phyloP scores from a whole-genome alignment of 2,113 vertebrate genomes.

The Siphamia tubifer region DNA sequence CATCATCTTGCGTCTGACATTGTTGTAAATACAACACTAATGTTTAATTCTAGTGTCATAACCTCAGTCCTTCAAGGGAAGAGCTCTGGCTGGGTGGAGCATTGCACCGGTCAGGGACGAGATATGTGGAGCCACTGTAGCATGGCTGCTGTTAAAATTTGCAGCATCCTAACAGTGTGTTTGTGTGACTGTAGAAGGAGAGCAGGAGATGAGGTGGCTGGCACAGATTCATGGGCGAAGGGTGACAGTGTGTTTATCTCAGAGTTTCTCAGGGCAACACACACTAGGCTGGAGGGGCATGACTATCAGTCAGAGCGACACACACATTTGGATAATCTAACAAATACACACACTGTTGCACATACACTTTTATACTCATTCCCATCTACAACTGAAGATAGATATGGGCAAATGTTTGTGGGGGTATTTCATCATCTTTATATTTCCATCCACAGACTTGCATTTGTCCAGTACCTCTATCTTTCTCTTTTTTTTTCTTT shows the following conservation, averaged over 20 bases:
- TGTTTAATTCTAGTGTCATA: slow-evolving; percentile 27
- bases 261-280: slow-evolving; percentile 42
- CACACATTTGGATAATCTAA: not conserved
- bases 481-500: no score
- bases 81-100: slow-evolving; percentile 1
- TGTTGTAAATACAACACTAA: not conserved
- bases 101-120: not conserved
- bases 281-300: slow-evolving; percentile 23
- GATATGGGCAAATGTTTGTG: no score
- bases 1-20: not conserved
- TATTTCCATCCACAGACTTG: not conserved
- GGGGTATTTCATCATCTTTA: no score
- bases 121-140: not conserved
- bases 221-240: slow-evolving; percentile 53
- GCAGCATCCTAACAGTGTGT: not conserved
- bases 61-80: not conserved
- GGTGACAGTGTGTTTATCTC: slow-evolving; percentile 52
- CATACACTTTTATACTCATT: not conserved
- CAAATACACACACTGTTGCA: slow-evolving; percentile 2
- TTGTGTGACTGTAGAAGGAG: slow-evolving; percentile 17
- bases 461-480: not conserved
- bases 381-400: not conserved
- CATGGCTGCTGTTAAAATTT: slow-evolving; percentile 7
- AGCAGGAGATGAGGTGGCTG: slow-evolving; percentile 23
- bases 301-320: slow-evolving; percentile 49